phyloP scores from a whole-genome alignment of 2,113 vertebrate species.

The human region DNA sequence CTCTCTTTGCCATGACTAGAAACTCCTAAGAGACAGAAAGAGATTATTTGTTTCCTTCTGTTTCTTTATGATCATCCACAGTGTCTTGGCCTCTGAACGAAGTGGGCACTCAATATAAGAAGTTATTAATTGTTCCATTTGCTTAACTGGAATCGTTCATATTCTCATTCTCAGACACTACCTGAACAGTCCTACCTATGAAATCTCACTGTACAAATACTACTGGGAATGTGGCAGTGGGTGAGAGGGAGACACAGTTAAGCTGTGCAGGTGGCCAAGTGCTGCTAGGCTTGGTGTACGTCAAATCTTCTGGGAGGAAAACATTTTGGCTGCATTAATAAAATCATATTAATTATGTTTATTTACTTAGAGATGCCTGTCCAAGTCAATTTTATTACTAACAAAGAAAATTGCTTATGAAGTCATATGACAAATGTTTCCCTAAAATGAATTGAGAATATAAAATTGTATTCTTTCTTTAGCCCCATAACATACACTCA shows the following conservation, averaged over 20 bases:
- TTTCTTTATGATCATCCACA: neutral
- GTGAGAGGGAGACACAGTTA: neutral
- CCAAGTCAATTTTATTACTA: constrained; percentile 61
- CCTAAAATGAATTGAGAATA: constrained; percentile 41
- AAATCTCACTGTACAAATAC: constrained; percentile 4
- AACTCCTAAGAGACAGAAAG: neutral
- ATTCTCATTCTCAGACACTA: neutral
- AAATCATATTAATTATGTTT: constrained; percentile 65
- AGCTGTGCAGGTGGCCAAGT: constrained; percentile 23
- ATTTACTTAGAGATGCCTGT: constrained; percentile 59
- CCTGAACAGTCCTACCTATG: neutral
- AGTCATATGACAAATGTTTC: constrained; percentile 47
- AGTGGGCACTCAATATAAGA: neutral
- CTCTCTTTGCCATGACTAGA: neutral
- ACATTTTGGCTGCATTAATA: constrained; percentile 63
- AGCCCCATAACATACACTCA: neutral
- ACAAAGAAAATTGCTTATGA: constrained; percentile 54
- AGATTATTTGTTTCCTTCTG: neutral
- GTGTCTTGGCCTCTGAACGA: constrained; percentile 14
- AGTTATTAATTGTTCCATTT: constrained; percentile 39
- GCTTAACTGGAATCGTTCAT: neutral
- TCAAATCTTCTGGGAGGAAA: constrained; percentile 53
- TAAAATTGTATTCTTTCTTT: constrained; percentile 35
- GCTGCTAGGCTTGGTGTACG: neutral
- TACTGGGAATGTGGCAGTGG: neutral